Evolutionary conservation across 2,888 invertebrate species (phyloP), one percentile per base, ranked within the genome.

Genomic region (Cantharis flavilabris): DNA sequence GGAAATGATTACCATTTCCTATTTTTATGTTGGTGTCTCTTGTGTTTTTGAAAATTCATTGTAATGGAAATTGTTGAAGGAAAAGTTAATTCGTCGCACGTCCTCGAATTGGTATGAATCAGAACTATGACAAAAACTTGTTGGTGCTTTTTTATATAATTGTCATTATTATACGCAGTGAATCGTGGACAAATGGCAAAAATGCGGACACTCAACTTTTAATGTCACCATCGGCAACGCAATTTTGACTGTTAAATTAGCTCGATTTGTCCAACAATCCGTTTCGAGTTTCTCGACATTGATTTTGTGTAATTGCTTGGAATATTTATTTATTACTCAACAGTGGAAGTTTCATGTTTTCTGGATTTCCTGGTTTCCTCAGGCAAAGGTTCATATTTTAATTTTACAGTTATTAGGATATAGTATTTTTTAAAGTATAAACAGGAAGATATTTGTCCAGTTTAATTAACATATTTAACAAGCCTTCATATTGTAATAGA

Each of bases 41-140:
- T n/a, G 49, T 49, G 49, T n/a, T 49, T 49, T 49, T 49, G 7
- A 7, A n/a, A 49, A 49, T 49, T n/a, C 7, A n/a, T n/a, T 49
- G 2, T 49, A 49, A 49, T 49, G n/a, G n/a, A 49, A 49, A n/a
- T 49, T 49, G 49, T n/a, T n/a, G n/a, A n/a, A n/a, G 49, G 49
- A 49, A 49, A 49, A 49, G 49, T 49, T 49, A 49, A 49, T 49
- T 49, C 49, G 49, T n/a, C 49, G 49, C 49, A 28, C 20, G 73
- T 73, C 73, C 73, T 73, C 73, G 73, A 63, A 69, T 30, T 62
- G 2, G 69, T 49, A 73, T 73, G 73, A 73, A 73, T 73, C 69
- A 73, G 62, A 62, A 20, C 69, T 26, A n/a, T 62, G 62, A 69
- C 62, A 69, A 69, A 73, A 73, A 73, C 13, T 67, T 69, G 14